These are phyloP conservation scores for Proteles cristata DNA, from an alignment of 2,113 vertebrate species.

Conservation along the genomic window DNA sequence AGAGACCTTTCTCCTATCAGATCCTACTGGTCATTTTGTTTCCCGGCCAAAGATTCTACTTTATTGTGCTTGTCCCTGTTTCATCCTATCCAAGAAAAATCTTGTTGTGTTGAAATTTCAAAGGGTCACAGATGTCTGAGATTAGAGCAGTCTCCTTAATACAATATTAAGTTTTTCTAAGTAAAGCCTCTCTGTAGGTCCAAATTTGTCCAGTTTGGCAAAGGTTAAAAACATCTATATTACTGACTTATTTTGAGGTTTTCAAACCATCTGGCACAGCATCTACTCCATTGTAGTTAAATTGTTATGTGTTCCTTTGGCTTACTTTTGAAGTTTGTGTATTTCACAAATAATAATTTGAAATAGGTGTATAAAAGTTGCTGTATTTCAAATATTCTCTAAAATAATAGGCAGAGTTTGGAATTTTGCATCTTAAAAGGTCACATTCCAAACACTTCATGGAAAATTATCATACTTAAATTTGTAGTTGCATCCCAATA, in stretches of 20 bases:
- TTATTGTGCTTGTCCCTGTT: neutral
- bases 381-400: neutral
- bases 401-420: neutral
- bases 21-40: neutral
- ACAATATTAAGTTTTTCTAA: neutral
- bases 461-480: constrained; percentile 37
- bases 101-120: neutral
- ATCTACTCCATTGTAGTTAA: neutral
- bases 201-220: neutral
- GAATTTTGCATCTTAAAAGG: constrained; percentile 14
- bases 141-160: neutral
- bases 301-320: neutral
- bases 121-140: neutral
- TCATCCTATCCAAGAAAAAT: neutral
- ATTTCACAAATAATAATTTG: neutral
- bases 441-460: constrained; percentile 31
- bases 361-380: neutral
- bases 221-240: neutral
- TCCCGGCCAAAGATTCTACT: neutral
- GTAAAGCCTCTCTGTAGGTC: neutral
- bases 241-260: neutral
- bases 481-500: constrained; percentile 59
- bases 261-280: neutral
- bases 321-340: neutral
- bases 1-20: neutral